Conservation (phyloP, 1,140 invertebrate species). For the Drosophila paulistorum region DNA sequence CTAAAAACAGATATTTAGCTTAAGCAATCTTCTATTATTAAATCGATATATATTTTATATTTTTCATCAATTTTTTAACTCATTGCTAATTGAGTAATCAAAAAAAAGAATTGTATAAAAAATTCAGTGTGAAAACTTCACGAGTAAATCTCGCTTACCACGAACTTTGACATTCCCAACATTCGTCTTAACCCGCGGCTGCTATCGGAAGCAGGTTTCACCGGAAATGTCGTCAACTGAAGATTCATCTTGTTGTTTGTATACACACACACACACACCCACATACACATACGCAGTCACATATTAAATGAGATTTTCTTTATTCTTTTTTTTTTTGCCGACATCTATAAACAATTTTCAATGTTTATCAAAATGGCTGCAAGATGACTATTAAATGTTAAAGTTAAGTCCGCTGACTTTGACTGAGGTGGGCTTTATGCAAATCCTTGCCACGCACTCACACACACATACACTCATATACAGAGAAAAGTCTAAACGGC, state of each 20-base stretch:
- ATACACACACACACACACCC: not conserved
- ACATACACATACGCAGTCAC: not conserved
- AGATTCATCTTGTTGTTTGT: conserved; percentile 26
- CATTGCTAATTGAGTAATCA: too few relatives aligned
- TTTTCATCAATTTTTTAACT: too few relatives aligned
- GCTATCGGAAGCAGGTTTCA: not conserved
- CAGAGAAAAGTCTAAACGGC: conserved; percentile 57
- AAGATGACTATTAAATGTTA: conserved; percentile 57
- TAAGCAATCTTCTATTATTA: too few relatives aligned
- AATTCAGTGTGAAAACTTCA: not conserved
- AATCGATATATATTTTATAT: too few relatives aligned
- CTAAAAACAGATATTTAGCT: too few relatives aligned
- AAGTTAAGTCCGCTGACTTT: conserved; percentile 51
- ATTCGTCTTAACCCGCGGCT: conserved; percentile 1
- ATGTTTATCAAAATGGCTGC: conserved; percentile 66
- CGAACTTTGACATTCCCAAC: conserved; percentile 58
- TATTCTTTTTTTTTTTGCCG: conserved; percentile 5
- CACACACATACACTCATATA: conserved; percentile 27
- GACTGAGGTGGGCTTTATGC: conserved; percentile 69
- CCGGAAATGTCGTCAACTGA: conserved; percentile 6
- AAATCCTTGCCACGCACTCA: conserved; percentile 63
- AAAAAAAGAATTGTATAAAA: not conserved
- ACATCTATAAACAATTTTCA: conserved; percentile 32
- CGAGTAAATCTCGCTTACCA: conserved; percentile 10
- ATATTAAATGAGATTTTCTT: not conserved